Base-by-base conservation (phyloP, 2,888 invertebrate genomes). In the Baronia brevicornis region DNA sequence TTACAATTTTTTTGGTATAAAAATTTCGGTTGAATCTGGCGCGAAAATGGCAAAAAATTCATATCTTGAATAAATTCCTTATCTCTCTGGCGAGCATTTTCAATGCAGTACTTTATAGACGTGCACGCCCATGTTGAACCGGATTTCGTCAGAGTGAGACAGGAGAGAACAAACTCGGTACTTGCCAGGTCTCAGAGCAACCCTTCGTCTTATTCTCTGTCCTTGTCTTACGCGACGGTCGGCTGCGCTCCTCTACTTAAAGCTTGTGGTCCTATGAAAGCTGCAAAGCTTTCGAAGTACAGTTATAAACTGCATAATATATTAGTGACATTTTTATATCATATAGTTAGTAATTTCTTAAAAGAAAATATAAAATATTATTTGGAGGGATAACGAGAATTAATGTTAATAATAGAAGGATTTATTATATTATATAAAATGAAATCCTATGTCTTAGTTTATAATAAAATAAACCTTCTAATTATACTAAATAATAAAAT, bases 191-290 rank as follows among this genome's bases (percentile, higher is more conserved):
- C 84, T 84, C 84, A 51, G 70, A 82, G 80, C 84, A 84, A 84
- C 85, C 85, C 85, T 85, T 85, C 85, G 84, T 85, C 84, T 85
- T 85, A 79, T 84, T 80, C 79, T 73, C 82, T 65, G 61, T 85
- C 85, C 82, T 73, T 79, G 79, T 85, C 84, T 84, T 84, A 60
- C 82, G 65, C 84, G 79, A 77, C 78, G 70, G 70, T 73, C 69
- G 78, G 67, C 75, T 72, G 72, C 63, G 53, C 80, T 80, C 63
- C 75, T 82, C 84, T 84, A 70, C 54, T 43, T 47, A 52, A 63
- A 47, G 58, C 12, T 42, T 22, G 57, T 43, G 32, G 27, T 18
- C 17, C 33, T 7, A 6, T 2, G 8, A 11, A 18, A 28, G 12
- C 24, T 34, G 21, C 8, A 14, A 5, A 25, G 3, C 5, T 7